phyloP scores from a whole-genome alignment of 2,888 invertebrate species.

The Ormyrus rosae region DNA sequence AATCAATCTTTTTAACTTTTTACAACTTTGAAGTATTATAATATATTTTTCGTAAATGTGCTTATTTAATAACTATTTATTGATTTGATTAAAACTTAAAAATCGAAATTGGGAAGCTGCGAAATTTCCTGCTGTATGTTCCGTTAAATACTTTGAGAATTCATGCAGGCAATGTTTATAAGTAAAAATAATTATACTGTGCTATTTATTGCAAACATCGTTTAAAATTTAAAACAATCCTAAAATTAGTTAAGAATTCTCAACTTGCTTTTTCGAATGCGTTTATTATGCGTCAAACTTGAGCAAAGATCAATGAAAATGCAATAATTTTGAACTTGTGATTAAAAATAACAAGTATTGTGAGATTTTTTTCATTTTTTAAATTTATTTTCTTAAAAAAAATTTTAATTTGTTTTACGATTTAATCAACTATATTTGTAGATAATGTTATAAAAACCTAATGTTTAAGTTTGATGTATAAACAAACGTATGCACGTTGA shows the following conservation, averaged over 20 bases:
- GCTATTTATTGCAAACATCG: constrained; percentile 70
- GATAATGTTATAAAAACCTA: constrained; percentile 33
- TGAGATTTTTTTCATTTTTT: constrained; percentile 26
- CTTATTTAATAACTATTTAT: constrained; percentile 24
- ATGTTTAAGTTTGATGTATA: constrained; percentile 48
- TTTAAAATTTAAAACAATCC: constrained; percentile 58
- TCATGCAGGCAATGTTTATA: constrained; percentile 65
- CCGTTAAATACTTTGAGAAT: constrained; percentile 21
- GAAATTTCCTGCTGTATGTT: constrained; percentile 59
- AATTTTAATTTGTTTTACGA: constrained; percentile 27
- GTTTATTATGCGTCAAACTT: constrained; percentile 46
- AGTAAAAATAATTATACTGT: constrained; percentile 67
- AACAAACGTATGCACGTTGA: constrained; percentile 30
- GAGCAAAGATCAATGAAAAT: constrained; percentile 21
- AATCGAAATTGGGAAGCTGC: constrained; percentile 46
- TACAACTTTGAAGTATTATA: background rate
- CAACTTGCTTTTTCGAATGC: constrained; percentile 28
- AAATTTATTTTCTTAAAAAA: constrained; percentile 19
- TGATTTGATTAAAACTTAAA: constrained; percentile 12
- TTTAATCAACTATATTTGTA: constrained; percentile 34
- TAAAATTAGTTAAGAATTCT: constrained; percentile 44
- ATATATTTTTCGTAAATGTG: too few relatives aligned
- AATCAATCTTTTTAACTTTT: constrained; percentile 12
- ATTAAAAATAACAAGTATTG: constrained; percentile 30
- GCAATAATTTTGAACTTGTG: constrained; percentile 46